A percentile compares a stretch with the other conserved stretches of the same genome.
phyloP scores from a whole-genome alignment of 1,140 invertebrate species.

The Tetragnatha versicolor region DNA sequence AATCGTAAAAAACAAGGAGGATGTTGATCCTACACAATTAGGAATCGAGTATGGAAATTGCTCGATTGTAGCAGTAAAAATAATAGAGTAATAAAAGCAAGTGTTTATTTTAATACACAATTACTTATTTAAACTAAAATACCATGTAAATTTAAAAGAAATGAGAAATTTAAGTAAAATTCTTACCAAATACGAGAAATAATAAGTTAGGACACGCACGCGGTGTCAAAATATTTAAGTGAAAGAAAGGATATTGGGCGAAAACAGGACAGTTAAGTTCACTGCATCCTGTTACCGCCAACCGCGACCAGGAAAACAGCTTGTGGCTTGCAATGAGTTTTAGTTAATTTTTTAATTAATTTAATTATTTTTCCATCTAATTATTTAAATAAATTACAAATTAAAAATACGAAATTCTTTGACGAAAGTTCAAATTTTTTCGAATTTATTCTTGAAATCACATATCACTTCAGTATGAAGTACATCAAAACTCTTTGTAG shows the following conservation, averaged over 20 bases:
- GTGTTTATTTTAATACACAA: too few relatives aligned
- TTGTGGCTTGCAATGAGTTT: background rate
- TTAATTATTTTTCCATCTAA: background rate
- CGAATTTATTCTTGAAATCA: background rate
- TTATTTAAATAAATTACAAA: background rate
- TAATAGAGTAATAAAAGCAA: too few relatives aligned
- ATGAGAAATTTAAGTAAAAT: too few relatives aligned
- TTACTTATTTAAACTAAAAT: too few relatives aligned
- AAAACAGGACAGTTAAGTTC: background rate
- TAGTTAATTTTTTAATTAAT: background rate
- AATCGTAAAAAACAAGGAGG: too few relatives aligned
- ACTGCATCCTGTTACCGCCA: constrained; percentile 42
- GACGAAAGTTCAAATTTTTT: background rate
- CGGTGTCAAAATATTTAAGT: constrained; percentile 5
- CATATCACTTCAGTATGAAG: background rate
- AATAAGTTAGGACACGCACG: constrained; percentile 23
- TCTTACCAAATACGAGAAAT: constrained; percentile 14
- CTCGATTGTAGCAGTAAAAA: too few relatives aligned
- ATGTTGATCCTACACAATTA: too few relatives aligned
- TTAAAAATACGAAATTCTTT: background rate
- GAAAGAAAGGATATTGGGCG: constrained; percentile 19
- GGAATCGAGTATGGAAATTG: too few relatives aligned
- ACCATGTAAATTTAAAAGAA: background rate
- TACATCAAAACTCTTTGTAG: background rate
- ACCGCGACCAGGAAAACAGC: constrained; percentile 4